Evolutionary conservation across 2,888 invertebrate genomes (phyloP), one percentile per base, ranked within the genome.

Genomic region (Pinctada fucata): DNA sequence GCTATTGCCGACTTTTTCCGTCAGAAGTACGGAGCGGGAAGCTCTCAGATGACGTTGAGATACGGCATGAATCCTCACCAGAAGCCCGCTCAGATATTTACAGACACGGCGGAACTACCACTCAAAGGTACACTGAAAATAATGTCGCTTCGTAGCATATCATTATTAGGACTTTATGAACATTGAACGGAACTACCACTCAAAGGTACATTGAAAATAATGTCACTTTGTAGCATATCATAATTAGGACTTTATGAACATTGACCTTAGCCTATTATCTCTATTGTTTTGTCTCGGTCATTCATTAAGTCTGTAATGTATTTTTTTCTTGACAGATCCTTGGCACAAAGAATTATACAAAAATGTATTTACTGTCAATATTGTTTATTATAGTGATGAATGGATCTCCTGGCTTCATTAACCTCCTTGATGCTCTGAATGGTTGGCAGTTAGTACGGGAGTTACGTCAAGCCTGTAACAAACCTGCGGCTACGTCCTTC

Each of bases 41-140:
- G 94, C 2, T 95, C 97, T 0, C 97, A 97, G 91, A 90, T 98
- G 72, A 95, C 96, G 0, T 93, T 99, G 69, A 95, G 98, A 88
- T 99, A 99, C 93, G 99, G 94, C 85, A 98, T 98, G 97, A 99
- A 99, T 93, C 99, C 99, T 0, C 99, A 99, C 91, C 99, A 99
- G 92, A 97, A 97, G 91, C 98, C 98, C 0, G 98, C 98, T 0
- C 98, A 98, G 90, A 93, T 99, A 4, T 98, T 95, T 92, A 97
- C 97, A 0, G 96, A 95, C 0, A 92, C 95, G 47, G 94, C 95
- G 75, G 94, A 95, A 74, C 93, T 99, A 75, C 99, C 99, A 0
- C 92, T 99, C 4, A 96, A 93, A 92, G 94, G 94, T 94, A 83
- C 16, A 48, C 0, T 8, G 31, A 31, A 31, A 45, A 68, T 48